A percentile compares a stretch with the other conserved stretches of the same genome.
phyloP scores from a whole-genome alignment of 2,797 vertebrate genomes.

The Thamnophis elegans region DNA sequence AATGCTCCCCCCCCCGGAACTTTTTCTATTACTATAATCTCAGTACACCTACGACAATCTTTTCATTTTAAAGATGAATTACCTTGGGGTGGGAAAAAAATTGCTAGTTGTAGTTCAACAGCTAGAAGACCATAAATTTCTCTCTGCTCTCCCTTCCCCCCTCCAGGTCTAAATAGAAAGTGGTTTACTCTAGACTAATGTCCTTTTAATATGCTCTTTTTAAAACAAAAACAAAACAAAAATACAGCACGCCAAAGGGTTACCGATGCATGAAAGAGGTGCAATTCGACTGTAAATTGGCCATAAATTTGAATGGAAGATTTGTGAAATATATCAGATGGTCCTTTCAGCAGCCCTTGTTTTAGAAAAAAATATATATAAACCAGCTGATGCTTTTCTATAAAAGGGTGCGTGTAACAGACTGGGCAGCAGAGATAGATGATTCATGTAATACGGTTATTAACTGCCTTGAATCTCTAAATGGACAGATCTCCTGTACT shows the following conservation, averaged over 20 bases:
- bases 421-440: background rate
- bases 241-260: background rate
- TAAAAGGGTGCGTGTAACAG: background rate
- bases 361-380: background rate
- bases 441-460: background rate
- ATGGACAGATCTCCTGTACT: background rate
- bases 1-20: background rate
- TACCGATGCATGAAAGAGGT: background rate
- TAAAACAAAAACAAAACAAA: background rate
- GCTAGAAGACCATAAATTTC: background rate
- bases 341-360: background rate
- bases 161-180: background rate
- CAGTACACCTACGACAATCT: background rate
- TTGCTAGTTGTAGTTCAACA: background rate
- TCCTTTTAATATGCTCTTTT: background rate
- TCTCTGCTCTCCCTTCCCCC: background rate
- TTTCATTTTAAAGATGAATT: background rate
- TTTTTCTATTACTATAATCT: background rate
- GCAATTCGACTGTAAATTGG: background rate
- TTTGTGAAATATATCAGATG: background rate
- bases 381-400: background rate
- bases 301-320: background rate
- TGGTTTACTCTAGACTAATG: background rate
- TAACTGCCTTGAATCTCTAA: background rate
- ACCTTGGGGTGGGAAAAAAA: background rate